phyloP scores from a whole-genome alignment of 2,113 vertebrate genomes.

The Oryzias curvinotus region DNA sequence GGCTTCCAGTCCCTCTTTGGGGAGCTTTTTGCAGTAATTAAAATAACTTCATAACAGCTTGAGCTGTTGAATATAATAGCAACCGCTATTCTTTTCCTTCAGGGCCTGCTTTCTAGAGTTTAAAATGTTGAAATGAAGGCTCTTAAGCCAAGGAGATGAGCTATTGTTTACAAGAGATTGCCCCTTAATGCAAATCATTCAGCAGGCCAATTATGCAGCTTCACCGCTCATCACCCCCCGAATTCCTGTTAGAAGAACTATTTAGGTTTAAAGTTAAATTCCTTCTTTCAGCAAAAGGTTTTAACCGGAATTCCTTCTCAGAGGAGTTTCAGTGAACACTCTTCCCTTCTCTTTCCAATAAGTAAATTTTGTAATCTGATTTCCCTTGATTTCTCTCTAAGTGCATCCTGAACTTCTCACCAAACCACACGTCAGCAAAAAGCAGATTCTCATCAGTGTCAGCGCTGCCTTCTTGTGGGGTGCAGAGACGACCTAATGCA shows the following conservation, averaged over 20 bases:
- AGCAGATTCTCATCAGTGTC: slow-evolving; percentile 33
- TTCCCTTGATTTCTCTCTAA: neutral
- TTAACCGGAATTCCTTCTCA: slow-evolving; percentile 17
- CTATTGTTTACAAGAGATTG: slow-evolving; percentile 13
- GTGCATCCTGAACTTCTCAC: slow-evolving; percentile 37
- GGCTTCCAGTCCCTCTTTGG: neutral
- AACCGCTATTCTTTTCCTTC: neutral
- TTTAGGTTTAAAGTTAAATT: slow-evolving; percentile 30
- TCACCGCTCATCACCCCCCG: slow-evolving; percentile 15
- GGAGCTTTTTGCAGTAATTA: neutral
- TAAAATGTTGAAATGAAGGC: slow-evolving; percentile 23
- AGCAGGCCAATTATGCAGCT: slow-evolving; percentile 29
- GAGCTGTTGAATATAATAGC: neutral
- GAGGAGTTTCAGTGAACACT: slow-evolving; percentile 31
- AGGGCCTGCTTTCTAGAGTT: neutral
- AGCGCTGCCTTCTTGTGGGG: slow-evolving; percentile 18
- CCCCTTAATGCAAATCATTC: slow-evolving; percentile 43
- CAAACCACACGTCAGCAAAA: slow-evolving; percentile 8
- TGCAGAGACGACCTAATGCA: slow-evolving; percentile 20
- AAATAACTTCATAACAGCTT: neutral
- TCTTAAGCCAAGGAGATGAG: slow-evolving; percentile 8
- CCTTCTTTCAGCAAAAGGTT: slow-evolving; percentile 45
- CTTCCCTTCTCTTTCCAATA: slow-evolving; percentile 49
- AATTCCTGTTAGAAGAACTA: slow-evolving; percentile 7
- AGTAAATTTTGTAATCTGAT: slow-evolving; percentile 43